Base-by-base conservation (phyloP, 1,140 invertebrate species). In the Philotrypesis tridentata region DNA sequence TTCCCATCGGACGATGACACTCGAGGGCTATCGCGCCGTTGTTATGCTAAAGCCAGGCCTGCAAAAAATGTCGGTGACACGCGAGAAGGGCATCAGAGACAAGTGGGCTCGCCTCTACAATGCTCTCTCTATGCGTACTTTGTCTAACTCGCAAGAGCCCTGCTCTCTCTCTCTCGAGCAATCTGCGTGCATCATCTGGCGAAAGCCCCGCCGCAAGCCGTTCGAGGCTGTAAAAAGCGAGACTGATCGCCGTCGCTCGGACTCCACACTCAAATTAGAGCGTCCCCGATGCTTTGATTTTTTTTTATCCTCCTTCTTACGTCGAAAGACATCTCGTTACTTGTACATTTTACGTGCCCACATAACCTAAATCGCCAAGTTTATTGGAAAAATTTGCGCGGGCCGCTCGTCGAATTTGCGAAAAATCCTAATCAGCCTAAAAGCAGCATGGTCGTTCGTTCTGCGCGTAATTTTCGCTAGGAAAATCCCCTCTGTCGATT, bases 1-100 rank as follows among this genome's bases (percentile, higher is more conserved):
- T 71, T 37, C 80, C 80, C 61, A 5, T 23, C 9, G 65, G 31
- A 9, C 76, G 74, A 76, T 76, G 29, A 81, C 21, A 74, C 79
- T 80, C 61, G 23, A 14, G 61, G 29, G 71, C 43, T 55, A 65
- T 73, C n/a, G 37, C 27, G 21, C 11, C 25, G 33, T 21, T 77
- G 29, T 48, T 71, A 63, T 27, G 65, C 14, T 71, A 71, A 67
- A 72, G 31, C 37, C 23, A 71, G 23, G 43, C 43, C 33, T 33
- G 23, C 55, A 63, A 77, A 82, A 76, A 77, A 63, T 25, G 27
- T 37, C 27, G 23, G 29, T 65, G 79, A 48, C 70, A 74, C 33
- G 37, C 31, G 60, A 80, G 70, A 65, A 65, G 70, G 4, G 14
- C 14, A 40, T 3, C 2, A 48, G 43, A 48, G n/a, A 75, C 40